Conservation (phyloP, 2,888 invertebrate species). For the Matsumyia berberina region DNA sequence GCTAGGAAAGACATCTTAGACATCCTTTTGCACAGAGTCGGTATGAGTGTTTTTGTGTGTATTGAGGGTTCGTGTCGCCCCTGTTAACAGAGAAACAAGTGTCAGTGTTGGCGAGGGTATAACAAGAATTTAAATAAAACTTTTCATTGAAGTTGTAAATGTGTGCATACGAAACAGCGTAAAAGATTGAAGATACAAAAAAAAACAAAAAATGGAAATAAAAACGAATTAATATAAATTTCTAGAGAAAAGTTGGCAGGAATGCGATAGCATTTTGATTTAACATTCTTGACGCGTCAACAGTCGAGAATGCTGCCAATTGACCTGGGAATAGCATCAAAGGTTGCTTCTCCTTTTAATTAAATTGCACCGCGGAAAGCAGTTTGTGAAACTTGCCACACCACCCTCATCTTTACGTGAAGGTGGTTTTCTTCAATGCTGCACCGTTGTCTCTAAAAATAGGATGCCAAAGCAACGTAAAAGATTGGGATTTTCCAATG, state of each 20-base stretch:
- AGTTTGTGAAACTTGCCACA: no score
- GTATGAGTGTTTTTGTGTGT: background rate
- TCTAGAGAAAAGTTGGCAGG: background rate
- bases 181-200: background rate
- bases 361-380: no score
- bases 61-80: background rate
- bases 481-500: no score
- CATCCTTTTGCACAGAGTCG: constrained; percentile 16
- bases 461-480: no score
- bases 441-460: no score
- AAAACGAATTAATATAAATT: background rate
- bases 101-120: background rate
- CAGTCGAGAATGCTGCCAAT: background rate
- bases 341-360: no score
- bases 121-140: constrained; percentile 10
- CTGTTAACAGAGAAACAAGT: background rate
- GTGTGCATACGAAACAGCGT: background rate
- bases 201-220: no score
- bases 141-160: background rate
- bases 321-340: no score
- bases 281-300: background rate
- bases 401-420: no score
- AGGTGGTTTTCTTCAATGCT: no score
- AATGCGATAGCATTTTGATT: background rate
- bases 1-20: constrained; percentile 1